These are phyloP conservation scores for Sebastes vulpes DNA, from an alignment of 2,797 vertebrate species.

Conservation along the genomic window DNA sequence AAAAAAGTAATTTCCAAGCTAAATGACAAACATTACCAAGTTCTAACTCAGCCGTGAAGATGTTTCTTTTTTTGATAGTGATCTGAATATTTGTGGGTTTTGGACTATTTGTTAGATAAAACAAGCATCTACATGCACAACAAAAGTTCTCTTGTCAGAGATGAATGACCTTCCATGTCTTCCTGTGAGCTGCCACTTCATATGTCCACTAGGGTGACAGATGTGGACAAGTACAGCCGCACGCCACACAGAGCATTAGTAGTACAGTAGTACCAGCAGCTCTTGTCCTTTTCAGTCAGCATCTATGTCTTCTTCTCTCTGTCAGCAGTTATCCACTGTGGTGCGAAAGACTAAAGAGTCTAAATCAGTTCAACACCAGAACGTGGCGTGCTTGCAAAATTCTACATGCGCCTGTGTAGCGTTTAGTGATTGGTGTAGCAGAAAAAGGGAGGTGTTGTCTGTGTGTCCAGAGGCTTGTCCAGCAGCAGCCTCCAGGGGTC, in stretches of 20 bases:
- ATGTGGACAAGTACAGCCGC: neutral
- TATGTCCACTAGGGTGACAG: neutral
- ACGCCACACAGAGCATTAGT: too few relatives aligned
- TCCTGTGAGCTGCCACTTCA: neutral
- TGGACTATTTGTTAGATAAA: neutral
- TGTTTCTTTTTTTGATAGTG: neutral
- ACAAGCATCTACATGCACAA: too few relatives aligned
- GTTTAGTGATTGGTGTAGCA: conserved; percentile 23
- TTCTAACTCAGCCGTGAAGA: neutral
- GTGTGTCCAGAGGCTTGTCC: neutral
- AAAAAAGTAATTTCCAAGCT: neutral
- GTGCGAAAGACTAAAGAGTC: neutral
- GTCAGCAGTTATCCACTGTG: neutral
- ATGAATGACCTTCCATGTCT: neutral
- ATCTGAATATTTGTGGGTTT: neutral
- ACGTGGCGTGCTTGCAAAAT: neutral
- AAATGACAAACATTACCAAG: neutral
- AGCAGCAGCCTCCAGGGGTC: conserved; percentile 41
- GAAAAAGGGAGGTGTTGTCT: conserved; percentile 13
- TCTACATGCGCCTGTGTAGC: neutral
- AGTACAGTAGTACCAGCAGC: neutral
- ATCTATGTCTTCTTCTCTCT: neutral
- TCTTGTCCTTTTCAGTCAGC: conserved; percentile 7
- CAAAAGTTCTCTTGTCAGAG: neutral
- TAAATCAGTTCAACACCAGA: conserved; percentile 1